Base-by-base conservation (phyloP, 2,888 invertebrate species). In the Philaethria dido region DNA sequence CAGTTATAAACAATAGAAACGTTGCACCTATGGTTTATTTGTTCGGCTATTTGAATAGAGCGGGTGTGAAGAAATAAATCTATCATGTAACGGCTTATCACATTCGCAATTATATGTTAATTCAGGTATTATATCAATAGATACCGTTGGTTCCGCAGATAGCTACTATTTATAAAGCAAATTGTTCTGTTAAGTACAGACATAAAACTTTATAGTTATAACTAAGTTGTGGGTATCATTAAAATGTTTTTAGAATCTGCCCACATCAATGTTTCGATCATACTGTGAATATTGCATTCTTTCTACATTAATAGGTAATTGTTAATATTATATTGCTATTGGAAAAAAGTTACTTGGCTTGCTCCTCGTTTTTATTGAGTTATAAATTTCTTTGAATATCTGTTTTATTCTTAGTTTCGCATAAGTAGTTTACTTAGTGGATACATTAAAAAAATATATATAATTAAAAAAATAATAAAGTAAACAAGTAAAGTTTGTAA, bases 61-160 rank as follows among this genome's bases (percentile, higher is more conserved):
- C 48, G 62, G 64, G 55, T 65, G 59, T 36, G 61, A 66, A 52
- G 69, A 64, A 59, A 75, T 79, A 74, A 77, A 77, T 75, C 75
- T 75, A 71, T 75, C 73, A 67, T 71, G 68, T 73, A 68, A 73
- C 73, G 73, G 75, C 73, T 75, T 76, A 75, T 77, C 76, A 75
- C 77, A 76, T 75, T 78, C 74, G 75, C 75, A 77, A 80, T 79
- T 76, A 79, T 79, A 77, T 80, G 77, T 74, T 77, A 78, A 81
- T 81, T 72, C 69, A 55, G 66, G 59, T 68, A 65, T 69, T 69
- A 71, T 73, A 69, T 68, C 66, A 72, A 75, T 64, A 20, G 18
- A 63, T 65, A 66, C 70, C 64, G 71, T 69, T 74, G 72, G 66
- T 68, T 66, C 55, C 47, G 64, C 65, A 52, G 55, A 67, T 72